These are phyloP conservation scores for Rhabdomys pumilio DNA, from an alignment of 2,797 vertebrate genomes.

Conservation along the genomic window DNA sequence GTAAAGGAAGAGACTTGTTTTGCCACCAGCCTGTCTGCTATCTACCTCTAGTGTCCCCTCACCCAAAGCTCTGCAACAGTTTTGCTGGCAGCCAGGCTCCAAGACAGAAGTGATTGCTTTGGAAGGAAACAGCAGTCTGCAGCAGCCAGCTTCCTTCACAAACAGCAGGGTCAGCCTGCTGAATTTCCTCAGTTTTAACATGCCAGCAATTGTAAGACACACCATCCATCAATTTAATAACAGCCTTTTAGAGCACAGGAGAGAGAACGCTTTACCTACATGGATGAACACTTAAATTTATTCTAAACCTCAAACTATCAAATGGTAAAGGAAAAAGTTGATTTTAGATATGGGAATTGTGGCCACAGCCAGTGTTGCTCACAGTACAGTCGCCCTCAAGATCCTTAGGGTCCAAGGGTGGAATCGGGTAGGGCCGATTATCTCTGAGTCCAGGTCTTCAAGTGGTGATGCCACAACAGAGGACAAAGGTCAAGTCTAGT, in stretches of 20 bases:
- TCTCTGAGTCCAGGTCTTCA: not conserved
- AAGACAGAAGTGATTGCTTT: conserved; percentile 52
- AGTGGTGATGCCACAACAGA: not conserved
- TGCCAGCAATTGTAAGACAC: conserved; percentile 72
- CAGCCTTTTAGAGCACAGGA: conserved; percentile 74
- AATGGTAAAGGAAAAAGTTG: conserved; percentile 57
- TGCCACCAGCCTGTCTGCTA: not conserved
- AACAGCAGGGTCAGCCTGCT: conserved; percentile 53
- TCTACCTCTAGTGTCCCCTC: not conserved
- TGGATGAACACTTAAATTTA: conserved; percentile 74
- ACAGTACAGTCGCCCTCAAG: not conserved
- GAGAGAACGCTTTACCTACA: conserved; percentile 64
- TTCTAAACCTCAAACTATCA: conserved; percentile 69
- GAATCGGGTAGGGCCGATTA: too few species aligned
- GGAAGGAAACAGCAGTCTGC: conserved; percentile 55
- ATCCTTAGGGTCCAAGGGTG: not conserved
- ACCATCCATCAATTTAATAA: conserved; percentile 82
- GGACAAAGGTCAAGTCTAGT: not conserved
- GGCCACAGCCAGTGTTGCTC: not conserved
- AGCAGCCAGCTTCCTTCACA: conserved; percentile 55
- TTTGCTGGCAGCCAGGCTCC: conserved; percentile 24
- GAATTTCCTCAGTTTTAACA: conserved; percentile 60
- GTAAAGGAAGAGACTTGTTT: not conserved
- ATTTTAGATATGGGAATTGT: conserved; percentile 47
- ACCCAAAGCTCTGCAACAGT: not conserved